phyloP scores from a whole-genome alignment of 2,888 invertebrate genomes.

The Chrysolina haemoptera region DNA sequence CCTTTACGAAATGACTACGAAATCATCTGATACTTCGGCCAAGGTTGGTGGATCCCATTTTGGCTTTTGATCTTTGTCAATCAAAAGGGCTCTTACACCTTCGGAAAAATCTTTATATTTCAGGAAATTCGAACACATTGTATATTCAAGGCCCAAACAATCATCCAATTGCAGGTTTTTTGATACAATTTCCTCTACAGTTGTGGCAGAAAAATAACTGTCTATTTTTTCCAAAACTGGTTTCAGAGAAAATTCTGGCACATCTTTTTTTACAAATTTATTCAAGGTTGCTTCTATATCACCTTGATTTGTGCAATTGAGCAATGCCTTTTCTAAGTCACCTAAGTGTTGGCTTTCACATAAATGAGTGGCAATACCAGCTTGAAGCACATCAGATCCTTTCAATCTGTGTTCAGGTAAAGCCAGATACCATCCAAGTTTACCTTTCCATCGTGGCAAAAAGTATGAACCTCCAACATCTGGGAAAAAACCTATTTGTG shows the following conservation, averaged over 20 bases:
- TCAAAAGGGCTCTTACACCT: slow-evolving; percentile 84
- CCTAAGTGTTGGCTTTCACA: slow-evolving; percentile 77
- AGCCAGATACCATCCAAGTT: slow-evolving; percentile 91
- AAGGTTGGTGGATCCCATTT: slow-evolving; percentile 89
- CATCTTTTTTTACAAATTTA: slow-evolving; percentile 73
- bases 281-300: slow-evolving; percentile 75
- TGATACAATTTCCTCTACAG: slow-evolving; percentile 85
- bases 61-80: slow-evolving; percentile 95
- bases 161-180: slow-evolving; percentile 82
- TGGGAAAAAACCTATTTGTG: slow-evolving; percentile 95
- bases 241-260: slow-evolving; percentile 77
- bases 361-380: slow-evolving; percentile 95
- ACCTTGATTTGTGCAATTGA: slow-evolving; percentile 71
- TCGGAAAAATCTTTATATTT: slow-evolving; percentile 87
- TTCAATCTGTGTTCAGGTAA: slow-evolving; percentile 81
- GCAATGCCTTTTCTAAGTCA: slow-evolving; percentile 76
- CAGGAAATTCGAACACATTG: slow-evolving; percentile 79
- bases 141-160: slow-evolving; percentile 92
- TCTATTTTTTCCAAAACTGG: slow-evolving; percentile 83
- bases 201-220: slow-evolving; percentile 81
- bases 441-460: slow-evolving; percentile 86
- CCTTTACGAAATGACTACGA: slow-evolving; percentile 83
- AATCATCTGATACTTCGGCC: slow-evolving; percentile 83
- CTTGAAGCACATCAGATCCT: slow-evolving; percentile 86
- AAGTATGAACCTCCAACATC: slow-evolving; percentile 97